Evolutionary conservation across 2,888 invertebrate species (phyloP).

Genomic region (Stenurella melanura): DNA sequence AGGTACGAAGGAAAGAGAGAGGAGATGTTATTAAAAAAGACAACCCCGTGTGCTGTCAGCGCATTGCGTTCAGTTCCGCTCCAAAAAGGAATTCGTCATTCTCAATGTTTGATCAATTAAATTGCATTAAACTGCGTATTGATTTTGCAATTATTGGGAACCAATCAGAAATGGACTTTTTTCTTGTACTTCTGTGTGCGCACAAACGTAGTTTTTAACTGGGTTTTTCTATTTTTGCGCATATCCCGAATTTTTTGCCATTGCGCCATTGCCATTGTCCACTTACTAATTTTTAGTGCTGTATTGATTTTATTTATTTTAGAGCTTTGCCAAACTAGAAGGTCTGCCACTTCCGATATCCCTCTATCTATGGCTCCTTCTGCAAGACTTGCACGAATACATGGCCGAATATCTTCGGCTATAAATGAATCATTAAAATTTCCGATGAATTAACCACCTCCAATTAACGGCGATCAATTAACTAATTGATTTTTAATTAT

Average conservation of each 20-base stretch:
- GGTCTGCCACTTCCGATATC: conserved; percentile 33
- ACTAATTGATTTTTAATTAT: conserved; percentile 38
- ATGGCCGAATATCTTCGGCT: background rate
- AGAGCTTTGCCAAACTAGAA: conserved; percentile 58
- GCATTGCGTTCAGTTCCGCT: conserved; percentile 45
- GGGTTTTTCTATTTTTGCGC: conserved; percentile 65
- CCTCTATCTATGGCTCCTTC: conserved; percentile 27
- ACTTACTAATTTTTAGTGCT: conserved; percentile 73
- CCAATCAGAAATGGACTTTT: conserved; percentile 74
- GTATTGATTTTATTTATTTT: conserved; percentile 72
- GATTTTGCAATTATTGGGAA: conserved; percentile 75
- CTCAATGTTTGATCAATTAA: conserved; percentile 70
- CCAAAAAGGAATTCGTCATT: conserved; percentile 58
- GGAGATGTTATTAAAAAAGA: conserved; percentile 46
- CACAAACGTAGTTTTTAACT: conserved; percentile 70
- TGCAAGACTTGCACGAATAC: background rate
- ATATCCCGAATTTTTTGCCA: conserved; percentile 73
- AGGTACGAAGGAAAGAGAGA: conserved; percentile 45
- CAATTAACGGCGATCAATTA: conserved; percentile 26
- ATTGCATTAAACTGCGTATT: conserved; percentile 72
- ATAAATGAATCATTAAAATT: conserved; percentile 34
- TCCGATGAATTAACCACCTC: conserved; percentile 30
- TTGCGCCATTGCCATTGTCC: conserved; percentile 72
- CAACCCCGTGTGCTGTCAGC: conserved; percentile 44
- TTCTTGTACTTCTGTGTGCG: conserved; percentile 68